Evolutionary conservation across 2,797 vertebrate genomes (phyloP).

Genomic region (Gephyroberyx darwinii): DNA sequence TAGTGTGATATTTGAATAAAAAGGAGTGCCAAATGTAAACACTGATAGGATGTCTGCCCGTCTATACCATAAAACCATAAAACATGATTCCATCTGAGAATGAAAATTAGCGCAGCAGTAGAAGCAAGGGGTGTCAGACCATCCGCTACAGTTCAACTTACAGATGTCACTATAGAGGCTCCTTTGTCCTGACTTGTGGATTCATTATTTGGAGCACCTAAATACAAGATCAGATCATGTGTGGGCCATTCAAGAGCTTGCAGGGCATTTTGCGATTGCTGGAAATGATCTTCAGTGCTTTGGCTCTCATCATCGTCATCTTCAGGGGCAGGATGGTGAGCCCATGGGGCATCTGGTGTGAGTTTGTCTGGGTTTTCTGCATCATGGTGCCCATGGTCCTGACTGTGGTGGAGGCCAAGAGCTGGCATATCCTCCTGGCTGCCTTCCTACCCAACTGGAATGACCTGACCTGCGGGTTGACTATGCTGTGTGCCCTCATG

Average conservation of each 20-base stretch:
- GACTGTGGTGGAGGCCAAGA: constrained; percentile 69
- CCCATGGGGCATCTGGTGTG: constrained; percentile 77
- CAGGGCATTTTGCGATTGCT: constrained; percentile 65
- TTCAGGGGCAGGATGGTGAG: accelerated
- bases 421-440: constrained; percentile 34
- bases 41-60: neutral
- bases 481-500: constrained; percentile 72
- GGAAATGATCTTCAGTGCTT: constrained; percentile 70
- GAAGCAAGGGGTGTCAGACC: neutral
- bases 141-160: neutral
- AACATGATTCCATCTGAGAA: neutral
- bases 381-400: constrained; percentile 70
- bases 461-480: constrained; percentile 79
- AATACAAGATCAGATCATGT: constrained; percentile 33
- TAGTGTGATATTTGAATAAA: constrained; percentile 32
- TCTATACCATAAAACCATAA: neutral
- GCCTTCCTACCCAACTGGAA: constrained; percentile 50
- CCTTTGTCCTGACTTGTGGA: neutral
- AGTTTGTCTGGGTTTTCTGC: constrained; percentile 83
- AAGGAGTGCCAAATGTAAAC: neutral
- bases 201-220: neutral
- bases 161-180: neutral
- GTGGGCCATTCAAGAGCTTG: constrained; percentile 37
- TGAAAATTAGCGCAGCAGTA: neutral
- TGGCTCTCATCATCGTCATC: constrained; percentile 74